phyloP scores from a whole-genome alignment of 2,888 invertebrate species.

The Dexiosoma caninum region DNA sequence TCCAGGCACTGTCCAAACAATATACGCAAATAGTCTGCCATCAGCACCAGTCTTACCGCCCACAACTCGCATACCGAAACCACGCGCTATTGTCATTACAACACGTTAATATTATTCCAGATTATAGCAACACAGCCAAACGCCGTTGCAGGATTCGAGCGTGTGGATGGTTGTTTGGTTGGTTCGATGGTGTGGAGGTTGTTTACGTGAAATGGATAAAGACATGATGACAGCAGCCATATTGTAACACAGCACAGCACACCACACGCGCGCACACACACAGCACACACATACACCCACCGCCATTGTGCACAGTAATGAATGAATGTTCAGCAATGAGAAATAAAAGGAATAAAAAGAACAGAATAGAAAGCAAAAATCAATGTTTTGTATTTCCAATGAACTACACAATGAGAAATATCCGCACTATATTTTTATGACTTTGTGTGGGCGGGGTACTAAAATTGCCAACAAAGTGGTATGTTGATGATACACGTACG shows the following conservation, averaged over 20 bases:
- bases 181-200: constrained; percentile 1
- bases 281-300: not conserved
- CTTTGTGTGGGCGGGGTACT: no score
- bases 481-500: not conserved
- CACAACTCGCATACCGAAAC: constrained; percentile 96
- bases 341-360: not conserved
- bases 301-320: constrained; percentile 9
- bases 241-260: constrained; percentile 7
- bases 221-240: constrained; percentile 52
- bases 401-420: not conserved
- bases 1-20: constrained; percentile 94
- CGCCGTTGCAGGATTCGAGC: not conserved
- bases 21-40: constrained; percentile 91
- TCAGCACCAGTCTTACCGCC: constrained; percentile 93
- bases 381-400: constrained; percentile 21
- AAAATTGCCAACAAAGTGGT: not conserved
- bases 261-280: not conserved
- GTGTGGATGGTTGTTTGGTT: not conserved
- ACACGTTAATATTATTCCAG: not conserved
- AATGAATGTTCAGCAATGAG: not conserved
- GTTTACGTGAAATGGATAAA: constrained; percentile 31
- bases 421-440: not conserved
- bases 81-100: constrained; percentile 82
- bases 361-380: constrained; percentile 18
- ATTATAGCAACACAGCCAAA: constrained; percentile 18